phyloP scores from a whole-genome alignment of 2,113 vertebrate genomes.

The Gallinago paraguaiae region DNA sequence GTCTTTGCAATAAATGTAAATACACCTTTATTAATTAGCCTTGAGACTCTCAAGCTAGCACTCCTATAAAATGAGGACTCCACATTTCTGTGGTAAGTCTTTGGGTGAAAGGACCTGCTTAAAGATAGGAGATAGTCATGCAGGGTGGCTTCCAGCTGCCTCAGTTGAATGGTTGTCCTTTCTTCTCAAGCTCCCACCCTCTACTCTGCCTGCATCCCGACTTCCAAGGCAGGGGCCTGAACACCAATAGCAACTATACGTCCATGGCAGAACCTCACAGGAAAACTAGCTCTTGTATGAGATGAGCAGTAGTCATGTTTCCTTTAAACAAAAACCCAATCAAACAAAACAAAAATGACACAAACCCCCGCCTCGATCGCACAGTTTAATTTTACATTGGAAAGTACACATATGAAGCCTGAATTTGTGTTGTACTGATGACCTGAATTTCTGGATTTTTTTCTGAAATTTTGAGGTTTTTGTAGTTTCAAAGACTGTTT shows the following conservation, averaged over 20 bases:
- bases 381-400: not conserved
- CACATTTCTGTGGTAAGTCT: not conserved
- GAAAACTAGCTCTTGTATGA: not conserved
- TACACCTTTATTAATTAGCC: not conserved
- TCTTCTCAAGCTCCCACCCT: not conserved
- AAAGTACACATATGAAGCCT: not conserved
- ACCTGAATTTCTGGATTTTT: not conserved
- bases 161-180: not conserved
- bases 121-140: not conserved
- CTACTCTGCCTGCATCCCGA: not conserved
- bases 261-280: not conserved
- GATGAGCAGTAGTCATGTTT: not conserved
- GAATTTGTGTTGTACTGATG: not conserved
- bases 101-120: not conserved
- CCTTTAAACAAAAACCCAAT: not conserved
- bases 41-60: not conserved
- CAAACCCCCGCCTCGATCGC: not conserved
- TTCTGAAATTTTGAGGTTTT: not conserved
- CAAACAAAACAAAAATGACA: not conserved
- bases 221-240: not conserved
- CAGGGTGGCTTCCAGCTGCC: not conserved
- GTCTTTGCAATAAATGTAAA: not conserved
- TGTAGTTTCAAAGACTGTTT: not conserved
- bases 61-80: not conserved
- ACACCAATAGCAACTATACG: not conserved